These are phyloP conservation scores for Spermophilus dauricus DNA, from an alignment of 2,113 vertebrate genomes.

Conservation along the genomic window DNA sequence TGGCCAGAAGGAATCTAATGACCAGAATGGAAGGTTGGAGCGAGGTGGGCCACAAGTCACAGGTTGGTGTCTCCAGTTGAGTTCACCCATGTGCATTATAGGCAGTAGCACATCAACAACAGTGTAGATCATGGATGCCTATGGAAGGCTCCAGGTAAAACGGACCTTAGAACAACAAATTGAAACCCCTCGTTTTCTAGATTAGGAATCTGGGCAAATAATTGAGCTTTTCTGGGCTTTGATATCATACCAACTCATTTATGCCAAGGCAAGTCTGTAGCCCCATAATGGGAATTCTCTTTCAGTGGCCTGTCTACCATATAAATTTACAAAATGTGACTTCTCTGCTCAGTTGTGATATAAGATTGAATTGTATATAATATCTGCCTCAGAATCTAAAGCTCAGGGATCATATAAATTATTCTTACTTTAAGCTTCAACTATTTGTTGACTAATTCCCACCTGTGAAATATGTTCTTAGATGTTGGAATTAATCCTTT, in stretches of 20 bases:
- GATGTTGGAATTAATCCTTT: conserved; percentile 14
- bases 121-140: background rate
- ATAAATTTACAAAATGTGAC: background rate
- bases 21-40: background rate
- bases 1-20: background rate
- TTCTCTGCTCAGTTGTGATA: background rate
- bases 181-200: background rate
- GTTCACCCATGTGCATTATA: background rate
- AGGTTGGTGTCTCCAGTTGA: background rate
- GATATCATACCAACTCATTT: background rate
- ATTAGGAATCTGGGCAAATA: background rate
- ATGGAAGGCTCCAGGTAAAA: conserved; percentile 1
- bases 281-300: background rate
- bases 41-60: background rate
- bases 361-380: background rate
- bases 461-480: background rate
- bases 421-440: background rate
- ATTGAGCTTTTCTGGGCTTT: conserved; percentile 9
- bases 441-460: background rate
- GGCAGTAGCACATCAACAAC: no score
- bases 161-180: background rate
- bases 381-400: background rate
- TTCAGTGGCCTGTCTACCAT: background rate
- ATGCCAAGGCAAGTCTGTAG: background rate
- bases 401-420: background rate